Evolutionary conservation across 2,888 invertebrate species (phyloP).

Genomic region (Acronicta aceris): DNA sequence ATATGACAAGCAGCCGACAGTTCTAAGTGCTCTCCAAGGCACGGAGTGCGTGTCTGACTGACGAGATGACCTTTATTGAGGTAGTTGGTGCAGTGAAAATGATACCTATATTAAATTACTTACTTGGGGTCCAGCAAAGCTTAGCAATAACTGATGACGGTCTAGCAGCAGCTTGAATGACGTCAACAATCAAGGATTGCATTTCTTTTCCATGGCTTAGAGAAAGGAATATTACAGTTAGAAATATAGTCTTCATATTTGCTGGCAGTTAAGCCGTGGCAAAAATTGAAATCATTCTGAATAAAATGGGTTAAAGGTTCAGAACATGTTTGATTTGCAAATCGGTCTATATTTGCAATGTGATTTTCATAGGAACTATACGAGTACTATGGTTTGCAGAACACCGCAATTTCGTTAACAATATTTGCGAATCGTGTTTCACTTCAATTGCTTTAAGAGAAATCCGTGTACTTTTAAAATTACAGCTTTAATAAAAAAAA

Average conservation of each 20-base stretch:
- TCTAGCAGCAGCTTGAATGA: constrained; percentile 68
- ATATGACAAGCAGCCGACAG: too few relatives aligned
- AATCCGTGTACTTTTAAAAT: constrained; percentile 8
- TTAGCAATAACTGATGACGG: constrained; percentile 70
- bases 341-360: constrained; percentile 37
- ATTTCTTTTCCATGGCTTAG: constrained; percentile 56
- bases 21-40: too few relatives aligned
- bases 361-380: constrained; percentile 24
- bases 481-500: not conserved
- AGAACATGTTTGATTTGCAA: constrained; percentile 49
- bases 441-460: constrained; percentile 11
- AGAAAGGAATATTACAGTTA: constrained; percentile 41
- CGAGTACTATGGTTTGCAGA: constrained; percentile 20
- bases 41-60: too few relatives aligned
- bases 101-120: constrained; percentile 46
- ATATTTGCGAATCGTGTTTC: constrained; percentile 31
- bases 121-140: constrained; percentile 74
- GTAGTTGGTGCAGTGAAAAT: too few relatives aligned
- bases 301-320: not conserved
- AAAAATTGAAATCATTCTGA: not conserved
- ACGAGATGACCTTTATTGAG: too few relatives aligned
- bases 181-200: constrained; percentile 67
- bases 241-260: constrained; percentile 41
- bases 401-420: constrained; percentile 32
- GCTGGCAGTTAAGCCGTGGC: not conserved